phyloP scores from a whole-genome alignment of 2,888 invertebrate species.

The Chrysolina haemoptera region DNA sequence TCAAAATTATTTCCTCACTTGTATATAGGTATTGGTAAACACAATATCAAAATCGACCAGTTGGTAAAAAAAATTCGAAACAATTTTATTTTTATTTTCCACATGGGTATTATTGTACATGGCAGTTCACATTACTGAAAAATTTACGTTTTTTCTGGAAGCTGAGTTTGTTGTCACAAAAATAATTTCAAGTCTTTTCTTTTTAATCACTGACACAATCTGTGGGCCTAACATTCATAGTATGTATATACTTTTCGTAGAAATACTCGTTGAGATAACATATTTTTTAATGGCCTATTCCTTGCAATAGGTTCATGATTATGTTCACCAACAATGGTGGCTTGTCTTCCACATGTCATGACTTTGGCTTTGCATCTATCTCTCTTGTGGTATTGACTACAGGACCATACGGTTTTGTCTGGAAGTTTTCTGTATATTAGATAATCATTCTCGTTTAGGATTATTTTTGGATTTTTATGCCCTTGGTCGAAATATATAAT shows the following conservation, averaged over 20 bases:
- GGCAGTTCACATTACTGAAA: too few species aligned
- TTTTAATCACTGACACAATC: not conserved
- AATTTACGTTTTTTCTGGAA: too few species aligned
- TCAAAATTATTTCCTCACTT: too few species aligned
- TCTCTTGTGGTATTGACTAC: conserved; percentile 51
- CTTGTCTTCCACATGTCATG: conserved; percentile 49
- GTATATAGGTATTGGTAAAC: too few species aligned
- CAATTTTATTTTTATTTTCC: too few species aligned
- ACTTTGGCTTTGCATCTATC: conserved; percentile 52
- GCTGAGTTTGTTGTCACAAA: too few species aligned
- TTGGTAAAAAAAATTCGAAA: too few species aligned
- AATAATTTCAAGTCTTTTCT: too few species aligned
- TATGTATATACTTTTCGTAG: conserved; percentile 32
- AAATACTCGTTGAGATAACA: conserved; percentile 40
- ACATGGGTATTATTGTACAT: too few species aligned
- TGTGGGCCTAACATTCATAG: not conserved
- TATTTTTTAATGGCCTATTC: conserved; percentile 36
- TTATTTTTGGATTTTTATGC: conserved; percentile 55
- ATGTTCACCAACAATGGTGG: conserved; percentile 47
- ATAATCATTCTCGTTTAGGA: conserved; percentile 52
- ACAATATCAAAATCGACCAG: too few species aligned
- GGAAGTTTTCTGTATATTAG: conserved; percentile 50
- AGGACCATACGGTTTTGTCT: conserved; percentile 53
- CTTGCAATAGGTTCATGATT: conserved; percentile 46
- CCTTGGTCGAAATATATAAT: conserved; percentile 53